A percentile compares a stretch with the other conserved stretches of the same genome.
Conservation (phyloP, 23 tunicate genomes). For the Oikopleura vanhoeffeni region DNA sequence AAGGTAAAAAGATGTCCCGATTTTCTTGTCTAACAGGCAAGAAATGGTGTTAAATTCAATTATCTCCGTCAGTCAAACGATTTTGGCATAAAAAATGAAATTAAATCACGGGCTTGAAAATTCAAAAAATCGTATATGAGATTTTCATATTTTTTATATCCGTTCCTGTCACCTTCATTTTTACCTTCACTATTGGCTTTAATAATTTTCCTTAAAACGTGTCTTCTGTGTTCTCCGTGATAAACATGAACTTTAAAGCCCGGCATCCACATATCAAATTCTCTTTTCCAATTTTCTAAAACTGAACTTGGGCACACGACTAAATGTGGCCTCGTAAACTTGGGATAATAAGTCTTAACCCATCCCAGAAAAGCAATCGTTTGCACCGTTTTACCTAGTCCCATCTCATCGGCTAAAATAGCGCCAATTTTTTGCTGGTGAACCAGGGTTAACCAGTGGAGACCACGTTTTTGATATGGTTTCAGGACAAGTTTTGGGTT, state of each 20-base stretch:
- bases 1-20: no score
- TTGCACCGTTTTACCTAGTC: slow-evolving; percentile 91
- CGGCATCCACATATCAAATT: not conserved
- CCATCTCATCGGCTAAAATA: slow-evolving; percentile 95
- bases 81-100: no score
- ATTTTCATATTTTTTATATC: not conserved
- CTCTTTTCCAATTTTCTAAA: slow-evolving; percentile 20
- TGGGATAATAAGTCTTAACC: not conserved
- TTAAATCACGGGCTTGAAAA: no score
- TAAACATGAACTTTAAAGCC: not conserved
- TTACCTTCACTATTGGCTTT: not conserved
- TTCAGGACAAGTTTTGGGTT: slow-evolving; percentile 11
- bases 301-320: slow-evolving; percentile 70
- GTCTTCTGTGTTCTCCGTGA: not conserved
- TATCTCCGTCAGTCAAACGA: no score
- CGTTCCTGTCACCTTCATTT: not conserved
- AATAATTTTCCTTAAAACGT: not conserved
- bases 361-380: slow-evolving; percentile 56
- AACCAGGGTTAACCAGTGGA: slow-evolving; percentile 66
- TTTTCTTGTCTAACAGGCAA: no score
- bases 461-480: slow-evolving; percentile 77
- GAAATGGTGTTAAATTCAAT: no score
- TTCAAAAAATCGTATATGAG: no score
- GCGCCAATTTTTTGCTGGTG: slow-evolving; percentile 64
- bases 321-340: slow-evolving; percentile 32